These are phyloP conservation scores for Pyrgilauda ruficollis DNA, from an alignment of 2,113 vertebrate genomes.

Conservation along the genomic window DNA sequence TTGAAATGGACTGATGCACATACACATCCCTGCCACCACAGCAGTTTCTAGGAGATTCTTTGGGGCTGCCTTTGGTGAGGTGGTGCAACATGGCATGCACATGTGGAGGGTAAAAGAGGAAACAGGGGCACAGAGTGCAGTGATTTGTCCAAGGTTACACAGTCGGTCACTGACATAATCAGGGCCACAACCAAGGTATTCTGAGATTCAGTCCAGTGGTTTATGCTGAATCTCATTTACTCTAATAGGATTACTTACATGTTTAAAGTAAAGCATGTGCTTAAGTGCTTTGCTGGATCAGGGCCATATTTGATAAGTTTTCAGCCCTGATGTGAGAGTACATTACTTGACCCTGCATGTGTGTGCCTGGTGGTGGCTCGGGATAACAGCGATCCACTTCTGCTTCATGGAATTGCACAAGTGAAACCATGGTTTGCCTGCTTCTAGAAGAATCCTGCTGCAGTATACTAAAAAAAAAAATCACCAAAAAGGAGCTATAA, in stretches of 20 bases:
- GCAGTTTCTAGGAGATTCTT: neutral
- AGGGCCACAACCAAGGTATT: conserved; percentile 36
- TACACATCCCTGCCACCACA: neutral
- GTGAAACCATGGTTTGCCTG: neutral
- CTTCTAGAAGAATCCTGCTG: conserved; percentile 21
- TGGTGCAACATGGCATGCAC: neutral
- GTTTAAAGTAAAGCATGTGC: conserved; percentile 64
- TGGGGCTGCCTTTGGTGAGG: neutral
- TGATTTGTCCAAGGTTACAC: conserved; percentile 6
- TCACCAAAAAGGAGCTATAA: neutral
- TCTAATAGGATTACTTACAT: conserved; percentile 62
- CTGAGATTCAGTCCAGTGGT: conserved; percentile 48
- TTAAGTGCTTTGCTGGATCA: conserved; percentile 64
- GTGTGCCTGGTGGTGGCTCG: neutral
- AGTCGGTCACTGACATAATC: conserved; percentile 9
- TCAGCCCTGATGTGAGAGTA: conserved; percentile 21
- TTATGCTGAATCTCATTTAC: conserved; percentile 60
- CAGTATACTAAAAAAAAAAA: neutral
- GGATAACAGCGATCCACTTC: neutral
- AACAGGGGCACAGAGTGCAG: neutral
- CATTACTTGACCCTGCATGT: neutral
- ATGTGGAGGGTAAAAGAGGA: neutral
- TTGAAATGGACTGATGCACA: rapidly evolving
- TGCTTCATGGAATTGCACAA: neutral
- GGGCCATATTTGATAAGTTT: conserved; percentile 64